Conservation (phyloP, 2,888 invertebrate species). For the Drosophila niveifrons region DNA sequence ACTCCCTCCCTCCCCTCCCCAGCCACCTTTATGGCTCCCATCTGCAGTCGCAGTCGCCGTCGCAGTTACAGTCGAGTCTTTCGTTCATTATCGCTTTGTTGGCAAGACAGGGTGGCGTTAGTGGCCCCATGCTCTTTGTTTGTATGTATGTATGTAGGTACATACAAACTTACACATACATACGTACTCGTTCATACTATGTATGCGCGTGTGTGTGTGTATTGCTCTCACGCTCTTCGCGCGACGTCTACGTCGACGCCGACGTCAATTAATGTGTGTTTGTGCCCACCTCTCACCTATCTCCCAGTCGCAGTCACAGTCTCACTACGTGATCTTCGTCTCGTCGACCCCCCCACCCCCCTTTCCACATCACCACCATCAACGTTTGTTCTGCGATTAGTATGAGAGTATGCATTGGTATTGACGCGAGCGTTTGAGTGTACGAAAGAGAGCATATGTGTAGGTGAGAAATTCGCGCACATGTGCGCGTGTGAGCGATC, state of each 20-base stretch:
- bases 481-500: slow-evolving; percentile 70
- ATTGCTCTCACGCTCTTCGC: slow-evolving; percentile 20
- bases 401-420: slow-evolving; percentile 26
- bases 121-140: slow-evolving; percentile 54
- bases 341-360: neutral
- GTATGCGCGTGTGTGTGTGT: slow-evolving; percentile 5
- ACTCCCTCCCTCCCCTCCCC: neutral
- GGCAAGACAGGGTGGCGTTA: slow-evolving; percentile 69
- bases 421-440: slow-evolving; percentile 30
- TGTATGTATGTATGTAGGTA: slow-evolving; percentile 1
- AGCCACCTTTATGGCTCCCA: neutral
- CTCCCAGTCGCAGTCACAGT: slow-evolving; percentile 34
- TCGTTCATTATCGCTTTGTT: slow-evolving; percentile 72
- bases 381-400: slow-evolving; percentile 60
- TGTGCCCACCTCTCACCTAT: slow-evolving; percentile 25
- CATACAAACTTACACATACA: slow-evolving; percentile 5
- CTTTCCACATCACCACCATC: neutral
- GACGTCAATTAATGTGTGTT: slow-evolving; percentile 29
- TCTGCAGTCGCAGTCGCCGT: slow-evolving; percentile 26
- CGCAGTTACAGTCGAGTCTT: slow-evolving; percentile 35
- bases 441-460: slow-evolving; percentile 56
- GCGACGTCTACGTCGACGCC: slow-evolving; percentile 8
- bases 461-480: slow-evolving; percentile 76
- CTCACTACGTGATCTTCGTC: slow-evolving; percentile 54
- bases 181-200: neutral